Conservation (phyloP, 2,797 vertebrate species). For the Crocidura indochinensis region DNA sequence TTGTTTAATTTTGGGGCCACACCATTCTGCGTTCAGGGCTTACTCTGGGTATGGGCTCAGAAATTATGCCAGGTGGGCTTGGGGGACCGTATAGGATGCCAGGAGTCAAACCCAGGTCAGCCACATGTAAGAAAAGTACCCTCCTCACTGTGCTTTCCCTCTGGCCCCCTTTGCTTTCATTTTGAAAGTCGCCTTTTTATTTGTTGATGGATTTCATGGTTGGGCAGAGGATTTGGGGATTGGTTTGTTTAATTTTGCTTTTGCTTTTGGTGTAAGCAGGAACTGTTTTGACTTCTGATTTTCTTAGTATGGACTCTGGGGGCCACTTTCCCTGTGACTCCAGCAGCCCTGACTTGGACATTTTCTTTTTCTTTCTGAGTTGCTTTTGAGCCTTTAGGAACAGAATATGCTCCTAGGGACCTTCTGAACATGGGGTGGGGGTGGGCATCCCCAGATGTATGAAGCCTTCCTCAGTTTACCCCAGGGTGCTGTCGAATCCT, state of each 20-base stretch:
- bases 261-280: background rate
- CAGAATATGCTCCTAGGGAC: background rate
- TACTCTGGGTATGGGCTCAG: too few species aligned
- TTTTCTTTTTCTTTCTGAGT: background rate
- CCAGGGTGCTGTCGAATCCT: background rate
- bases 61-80: too few species aligned
- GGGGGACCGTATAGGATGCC: too few species aligned
- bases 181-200: background rate
- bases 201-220: background rate
- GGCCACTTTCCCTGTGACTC: background rate
- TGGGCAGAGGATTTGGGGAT: background rate
- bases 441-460: background rate
- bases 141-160: too few species aligned
- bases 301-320: background rate
- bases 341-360: background rate
- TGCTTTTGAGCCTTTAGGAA: background rate
- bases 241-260: background rate
- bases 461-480: background rate
- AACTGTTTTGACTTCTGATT: background rate
- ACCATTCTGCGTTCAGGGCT: too few species aligned
- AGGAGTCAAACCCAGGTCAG: too few species aligned
- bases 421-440: background rate
- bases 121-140: too few species aligned
- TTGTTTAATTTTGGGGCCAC: too few species aligned
- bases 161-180: too few species aligned